Evolutionary conservation across 1,140 invertebrate species (phyloP).

Genomic region (Schlechtendalia chinensis): DNA sequence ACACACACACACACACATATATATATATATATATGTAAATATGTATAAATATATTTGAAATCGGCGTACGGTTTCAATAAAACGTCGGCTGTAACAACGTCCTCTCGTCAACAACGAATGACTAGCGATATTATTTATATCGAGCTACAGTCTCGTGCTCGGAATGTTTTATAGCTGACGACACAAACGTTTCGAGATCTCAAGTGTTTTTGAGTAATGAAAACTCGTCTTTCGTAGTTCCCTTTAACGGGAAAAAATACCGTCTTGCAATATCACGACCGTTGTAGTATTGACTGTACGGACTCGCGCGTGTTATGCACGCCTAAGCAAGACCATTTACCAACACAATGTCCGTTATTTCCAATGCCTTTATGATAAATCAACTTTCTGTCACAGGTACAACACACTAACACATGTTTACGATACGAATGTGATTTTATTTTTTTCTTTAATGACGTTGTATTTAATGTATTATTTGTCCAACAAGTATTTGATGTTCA

Average conservation of each 20-base stretch:
- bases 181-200: conserved; percentile 6
- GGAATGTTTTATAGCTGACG: conserved; percentile 15
- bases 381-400: too few relatives aligned
- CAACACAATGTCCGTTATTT: too few relatives aligned
- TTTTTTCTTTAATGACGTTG: too few relatives aligned
- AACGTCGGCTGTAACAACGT: conserved; percentile 11
- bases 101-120: not conserved
- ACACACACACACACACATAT: not conserved
- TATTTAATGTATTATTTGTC: too few relatives aligned
- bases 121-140: conserved; percentile 22
- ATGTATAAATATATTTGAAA: not conserved
- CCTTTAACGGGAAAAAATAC: not conserved
- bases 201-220: conserved; percentile 30
- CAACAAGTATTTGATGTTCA: too few relatives aligned
- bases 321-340: too few relatives aligned
- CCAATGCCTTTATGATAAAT: too few relatives aligned
- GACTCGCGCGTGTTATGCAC: not conserved
- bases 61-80: conserved; percentile 13
- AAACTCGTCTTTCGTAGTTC: not conserved
- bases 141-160: not conserved
- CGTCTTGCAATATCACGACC: not conserved
- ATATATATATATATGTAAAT: not conserved
- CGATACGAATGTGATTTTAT: too few relatives aligned
- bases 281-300: not conserved
- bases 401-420: too few relatives aligned